Evolutionary conservation across 2,797 vertebrate species (phyloP).

Genomic region (Rhadinocentrus ornatus): DNA sequence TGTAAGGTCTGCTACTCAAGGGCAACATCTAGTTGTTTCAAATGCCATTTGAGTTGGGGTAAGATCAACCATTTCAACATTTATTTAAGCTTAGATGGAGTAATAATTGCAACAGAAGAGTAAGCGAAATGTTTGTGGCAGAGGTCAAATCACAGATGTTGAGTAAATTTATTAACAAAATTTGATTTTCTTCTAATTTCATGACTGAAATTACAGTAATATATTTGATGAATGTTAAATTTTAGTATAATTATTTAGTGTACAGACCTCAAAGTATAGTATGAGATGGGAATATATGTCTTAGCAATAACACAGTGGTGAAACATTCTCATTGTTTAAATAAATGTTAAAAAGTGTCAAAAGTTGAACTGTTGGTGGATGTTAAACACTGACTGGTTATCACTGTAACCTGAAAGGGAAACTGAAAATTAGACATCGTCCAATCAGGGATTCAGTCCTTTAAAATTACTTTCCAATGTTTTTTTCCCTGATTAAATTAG

Average conservation of each 20-base stretch:
- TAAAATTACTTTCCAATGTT: neutral
- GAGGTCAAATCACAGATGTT: neutral
- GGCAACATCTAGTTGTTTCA: neutral
- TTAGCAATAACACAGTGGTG: neutral
- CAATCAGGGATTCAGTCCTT: neutral
- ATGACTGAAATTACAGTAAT: neutral
- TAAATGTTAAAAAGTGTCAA: neutral
- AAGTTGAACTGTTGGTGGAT: neutral
- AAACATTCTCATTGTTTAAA: neutral
- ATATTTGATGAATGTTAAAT: neutral
- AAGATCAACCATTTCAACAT: conserved; percentile 1
- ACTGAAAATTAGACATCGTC: neutral
- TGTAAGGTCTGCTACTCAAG: too few relatives aligned
- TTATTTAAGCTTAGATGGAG: neutral
- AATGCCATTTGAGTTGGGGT: too few relatives aligned
- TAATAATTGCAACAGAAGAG: neutral
- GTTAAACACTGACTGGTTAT: neutral
- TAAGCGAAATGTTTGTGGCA: neutral
- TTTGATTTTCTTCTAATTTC: neutral
- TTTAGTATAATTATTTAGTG: neutral
- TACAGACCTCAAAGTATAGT: neutral
- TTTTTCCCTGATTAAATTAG: neutral
- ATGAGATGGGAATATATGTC: too few relatives aligned
- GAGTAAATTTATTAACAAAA: neutral
- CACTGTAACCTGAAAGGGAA: neutral